A percentile compares a stretch with the other conserved stretches of the same genome.
Evolutionary conservation across 2,113 vertebrate genomes (phyloP).

Genomic region (Mystacornis crossleyi): DNA sequence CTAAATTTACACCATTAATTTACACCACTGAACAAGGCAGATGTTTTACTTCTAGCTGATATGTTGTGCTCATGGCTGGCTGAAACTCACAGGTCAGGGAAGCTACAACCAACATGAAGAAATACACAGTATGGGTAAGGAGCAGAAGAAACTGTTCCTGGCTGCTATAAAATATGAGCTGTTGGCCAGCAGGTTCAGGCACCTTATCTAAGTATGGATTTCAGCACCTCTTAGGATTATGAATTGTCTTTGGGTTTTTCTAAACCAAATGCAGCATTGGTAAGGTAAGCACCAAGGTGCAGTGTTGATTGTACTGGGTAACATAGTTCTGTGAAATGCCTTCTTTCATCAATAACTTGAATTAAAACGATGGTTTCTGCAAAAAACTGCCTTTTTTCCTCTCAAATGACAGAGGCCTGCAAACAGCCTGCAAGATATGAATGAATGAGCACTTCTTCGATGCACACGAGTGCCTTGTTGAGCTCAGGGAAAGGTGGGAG

Average conservation of each 20-base stretch:
- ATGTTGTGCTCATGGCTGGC: neutral
- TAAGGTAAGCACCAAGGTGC: neutral
- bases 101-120: neutral
- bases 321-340: neutral
- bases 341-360: neutral
- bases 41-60: neutral
- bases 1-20: neutral
- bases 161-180: neutral
- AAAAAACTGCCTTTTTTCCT: neutral
- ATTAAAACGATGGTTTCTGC: neutral
- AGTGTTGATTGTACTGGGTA: neutral
- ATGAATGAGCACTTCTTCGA: neutral
- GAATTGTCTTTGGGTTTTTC: neutral
- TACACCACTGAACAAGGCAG: neutral
- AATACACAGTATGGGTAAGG: neutral
- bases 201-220: neutral
- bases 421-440: neutral
- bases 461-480: neutral
- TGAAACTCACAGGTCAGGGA: neutral
- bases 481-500: neutral
- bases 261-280: neutral
- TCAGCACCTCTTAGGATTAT: neutral
- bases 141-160: neutral
- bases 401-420: neutral
- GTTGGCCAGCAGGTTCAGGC: neutral